Evolutionary conservation across 1,140 invertebrate species (phyloP), one percentile per base, ranked within the genome.

Genomic region (Tenebrio molitor): DNA sequence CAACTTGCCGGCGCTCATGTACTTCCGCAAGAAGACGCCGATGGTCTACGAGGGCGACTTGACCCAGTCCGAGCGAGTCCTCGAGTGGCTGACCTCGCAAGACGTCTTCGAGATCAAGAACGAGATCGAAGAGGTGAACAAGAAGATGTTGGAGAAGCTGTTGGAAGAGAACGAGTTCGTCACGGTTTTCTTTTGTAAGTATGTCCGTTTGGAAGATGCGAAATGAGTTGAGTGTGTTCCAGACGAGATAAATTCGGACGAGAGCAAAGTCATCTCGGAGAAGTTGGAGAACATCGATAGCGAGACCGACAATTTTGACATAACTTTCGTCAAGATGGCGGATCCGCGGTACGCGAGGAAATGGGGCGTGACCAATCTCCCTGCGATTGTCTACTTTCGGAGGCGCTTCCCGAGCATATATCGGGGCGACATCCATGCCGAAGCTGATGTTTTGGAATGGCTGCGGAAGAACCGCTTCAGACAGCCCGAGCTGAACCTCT

Each of bases 31-130:
- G 82, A 91, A 92, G 84, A 89, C 90, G 1, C 94, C 95, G 0
- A 89, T 97, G 75, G 85, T 95, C 4, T 97, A 96, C 78, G 95
- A 97, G 75, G 95, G 95, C n/a, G 95, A 97, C 82, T 82, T 97
- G 23, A 90, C 89, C 42, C 94, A 97, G 82, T 93, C 94, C 50
- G 93, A 95, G 44, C 93, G 90, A 81, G 90, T 97, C 19, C 84
- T 96, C 0, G 88, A 91, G 70, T 98, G 95, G 95, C 83, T 97
- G 8, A 97, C 95, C 6, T 96, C 94, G 8, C 94, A 97, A 82
- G 95, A 98, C 83, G 94, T 96, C 16, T 97, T 98, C 85, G 95
- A 97, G 85, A 92, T 97, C 29, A 96, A 96, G 86, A 96, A 97
- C 82, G 95, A 97, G 89, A 97, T 98, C 79, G 96, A 97, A 83